Conservation (phyloP, 2,888 invertebrate genomes). For the Elegia similella region DNA sequence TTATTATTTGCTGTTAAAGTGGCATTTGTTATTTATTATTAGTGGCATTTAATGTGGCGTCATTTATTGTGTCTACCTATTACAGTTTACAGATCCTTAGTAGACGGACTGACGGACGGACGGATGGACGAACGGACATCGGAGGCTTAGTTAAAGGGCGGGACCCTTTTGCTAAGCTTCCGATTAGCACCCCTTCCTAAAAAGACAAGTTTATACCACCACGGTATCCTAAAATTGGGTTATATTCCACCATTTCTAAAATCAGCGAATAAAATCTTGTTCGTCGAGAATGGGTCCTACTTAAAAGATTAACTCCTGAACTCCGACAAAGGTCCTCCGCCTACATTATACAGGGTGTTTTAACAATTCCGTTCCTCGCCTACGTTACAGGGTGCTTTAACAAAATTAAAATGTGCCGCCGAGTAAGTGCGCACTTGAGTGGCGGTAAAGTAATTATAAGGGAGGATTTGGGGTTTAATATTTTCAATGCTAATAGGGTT, state of each 20-base stretch:
- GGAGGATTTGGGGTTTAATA: background rate
- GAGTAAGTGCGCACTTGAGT: slow-evolving; percentile 16
- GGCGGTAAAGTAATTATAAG: slow-evolving; percentile 18
- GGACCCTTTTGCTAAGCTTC: too few species aligned
- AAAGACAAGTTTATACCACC: too few species aligned
- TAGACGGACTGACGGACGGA: too few species aligned
- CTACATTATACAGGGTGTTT: slow-evolving; percentile 13
- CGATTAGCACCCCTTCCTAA: too few species aligned
- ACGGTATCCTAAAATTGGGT: background rate
- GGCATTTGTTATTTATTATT: too few species aligned
- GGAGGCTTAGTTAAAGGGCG: too few species aligned
- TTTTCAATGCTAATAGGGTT: slow-evolving; percentile 6
- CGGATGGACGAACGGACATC: too few species aligned
- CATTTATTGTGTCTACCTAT: too few species aligned
- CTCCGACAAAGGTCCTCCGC: background rate
- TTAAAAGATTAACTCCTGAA: background rate
- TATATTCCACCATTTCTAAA: background rate
- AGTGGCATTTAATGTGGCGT: too few species aligned
- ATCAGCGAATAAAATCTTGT: slow-evolving; percentile 3
- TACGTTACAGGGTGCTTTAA: slow-evolving; percentile 15
- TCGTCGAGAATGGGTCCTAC: background rate
- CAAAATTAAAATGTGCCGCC: slow-evolving; percentile 19
- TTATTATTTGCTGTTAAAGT: too few species aligned
- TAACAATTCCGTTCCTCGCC: slow-evolving; percentile 6
- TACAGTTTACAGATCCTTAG: too few species aligned